Conservation (phyloP, 2,113 vertebrate species). For the Pica pica region DNA sequence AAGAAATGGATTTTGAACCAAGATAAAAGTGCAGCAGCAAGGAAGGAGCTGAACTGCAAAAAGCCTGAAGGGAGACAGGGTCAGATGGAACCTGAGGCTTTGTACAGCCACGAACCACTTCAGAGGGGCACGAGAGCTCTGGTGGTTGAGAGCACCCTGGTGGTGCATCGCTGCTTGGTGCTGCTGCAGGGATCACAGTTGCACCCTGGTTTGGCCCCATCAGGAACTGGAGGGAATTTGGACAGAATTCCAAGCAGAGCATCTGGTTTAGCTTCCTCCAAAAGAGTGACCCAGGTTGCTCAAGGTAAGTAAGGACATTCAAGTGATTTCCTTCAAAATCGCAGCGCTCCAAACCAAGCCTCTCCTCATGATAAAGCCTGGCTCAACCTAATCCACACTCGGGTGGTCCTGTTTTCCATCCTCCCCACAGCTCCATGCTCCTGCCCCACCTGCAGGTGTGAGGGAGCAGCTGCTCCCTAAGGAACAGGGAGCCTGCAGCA, state of each 20-base stretch:
- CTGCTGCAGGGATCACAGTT: neutral
- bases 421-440: neutral
- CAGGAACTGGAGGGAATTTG: neutral
- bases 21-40: neutral
- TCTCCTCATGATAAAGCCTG: neutral
- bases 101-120: neutral
- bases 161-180: neutral
- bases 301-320: neutral
- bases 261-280: neutral
- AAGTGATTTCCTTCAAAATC: neutral
- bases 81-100: neutral
- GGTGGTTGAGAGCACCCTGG: neutral
- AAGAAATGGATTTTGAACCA: neutral
- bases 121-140: neutral
- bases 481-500: neutral
- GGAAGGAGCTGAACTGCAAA: neutral
- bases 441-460: neutral
- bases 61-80: neutral
- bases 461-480: neutral
- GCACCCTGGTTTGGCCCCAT: neutral
- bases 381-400: neutral
- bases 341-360: neutral
- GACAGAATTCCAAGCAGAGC: neutral
- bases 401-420: neutral
- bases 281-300: neutral